Evolutionary conservation across 2,797 vertebrate species (phyloP), one percentile per base, ranked within the genome.

Genomic region (Fistularia commersonii): DNA sequence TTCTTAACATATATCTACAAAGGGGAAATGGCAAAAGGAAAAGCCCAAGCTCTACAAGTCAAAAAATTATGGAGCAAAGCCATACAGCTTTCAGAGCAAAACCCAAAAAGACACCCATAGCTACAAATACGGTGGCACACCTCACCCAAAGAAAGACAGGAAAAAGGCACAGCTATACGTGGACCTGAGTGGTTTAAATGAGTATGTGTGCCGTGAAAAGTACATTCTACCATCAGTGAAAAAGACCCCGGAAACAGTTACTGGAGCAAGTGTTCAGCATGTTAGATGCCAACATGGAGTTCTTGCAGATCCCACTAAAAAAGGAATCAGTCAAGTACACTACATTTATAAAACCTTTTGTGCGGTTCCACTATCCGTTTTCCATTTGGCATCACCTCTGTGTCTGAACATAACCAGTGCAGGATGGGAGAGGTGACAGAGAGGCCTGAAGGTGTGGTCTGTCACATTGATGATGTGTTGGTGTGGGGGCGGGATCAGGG

Each of bases 61-160:
- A n/a, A 45, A 51, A 41, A 52, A 5, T 3, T 5, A 34, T 35
- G 37, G 11, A 3, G 8, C 8, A 40, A 55, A 45, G 15, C 11
- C 43, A 43, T 39, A 15, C 36, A 37, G 7, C 12, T 6, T 3
- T 8, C 6, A 34, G 12, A n/a, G n/a, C n/a, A n/a, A n/a, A n/a
- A 54, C 7, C 6, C 8, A 5, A 7, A 41, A 57, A 11, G n/a
- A 9, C 35, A 40, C 44, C 14, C 36, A 43, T 10, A 49, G 50
- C 41, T n/a, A 50, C n/a, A 54, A 42, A 40, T 42, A 45, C 23
- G 41, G 50, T 14, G 13, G 0, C 34, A 69, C 8, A 57, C 46
- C 10, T 54, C 47, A 32, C 50, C 54, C 6, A 64, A 60, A 14
- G 3, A 5, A 44, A 44, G 42, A 14, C 2, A 44, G 23, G 10